A percentile compares a stretch with the other conserved stretches of the same genome.
Conservation (phyloP, 1,140 invertebrate genomes). For the Microplitis demolitor region DNA sequence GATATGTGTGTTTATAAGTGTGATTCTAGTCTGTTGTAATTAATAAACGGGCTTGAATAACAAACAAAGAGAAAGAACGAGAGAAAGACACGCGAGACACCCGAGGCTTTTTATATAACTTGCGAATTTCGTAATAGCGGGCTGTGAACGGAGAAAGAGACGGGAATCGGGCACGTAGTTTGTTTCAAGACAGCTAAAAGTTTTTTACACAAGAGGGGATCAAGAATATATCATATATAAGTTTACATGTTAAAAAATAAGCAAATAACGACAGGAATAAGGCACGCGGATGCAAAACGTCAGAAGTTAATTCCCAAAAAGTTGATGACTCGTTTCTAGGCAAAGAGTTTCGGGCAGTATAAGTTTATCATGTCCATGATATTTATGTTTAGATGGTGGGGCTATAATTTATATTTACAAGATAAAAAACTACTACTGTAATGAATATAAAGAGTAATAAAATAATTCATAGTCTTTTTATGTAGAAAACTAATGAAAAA, state of each 20-base stretch:
- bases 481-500: not conserved
- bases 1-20: too few relatives aligned
- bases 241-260: not conserved
- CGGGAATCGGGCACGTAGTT: slow-evolving; percentile 21
- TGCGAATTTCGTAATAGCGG: slow-evolving; percentile 29
- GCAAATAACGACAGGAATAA: not conserved
- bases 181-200: not conserved
- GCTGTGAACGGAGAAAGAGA: slow-evolving; percentile 33
- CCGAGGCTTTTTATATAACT: slow-evolving; percentile 35
- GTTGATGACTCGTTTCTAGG: not conserved
- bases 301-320: not conserved
- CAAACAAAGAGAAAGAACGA: not conserved
- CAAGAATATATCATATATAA: not conserved
- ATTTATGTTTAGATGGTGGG: not conserved
- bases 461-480: not conserved
- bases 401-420: not conserved
- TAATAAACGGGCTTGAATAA: not conserved
- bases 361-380: too few relatives aligned
- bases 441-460: not conserved
- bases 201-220: slow-evolving; percentile 1
- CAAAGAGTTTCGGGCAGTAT: not conserved
- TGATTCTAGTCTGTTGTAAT: not conserved
- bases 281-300: slow-evolving; percentile 21
- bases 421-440: not conserved
- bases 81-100: not conserved